Base-by-base conservation (phyloP, 2,888 invertebrate species). In the Lingula anatina region DNA sequence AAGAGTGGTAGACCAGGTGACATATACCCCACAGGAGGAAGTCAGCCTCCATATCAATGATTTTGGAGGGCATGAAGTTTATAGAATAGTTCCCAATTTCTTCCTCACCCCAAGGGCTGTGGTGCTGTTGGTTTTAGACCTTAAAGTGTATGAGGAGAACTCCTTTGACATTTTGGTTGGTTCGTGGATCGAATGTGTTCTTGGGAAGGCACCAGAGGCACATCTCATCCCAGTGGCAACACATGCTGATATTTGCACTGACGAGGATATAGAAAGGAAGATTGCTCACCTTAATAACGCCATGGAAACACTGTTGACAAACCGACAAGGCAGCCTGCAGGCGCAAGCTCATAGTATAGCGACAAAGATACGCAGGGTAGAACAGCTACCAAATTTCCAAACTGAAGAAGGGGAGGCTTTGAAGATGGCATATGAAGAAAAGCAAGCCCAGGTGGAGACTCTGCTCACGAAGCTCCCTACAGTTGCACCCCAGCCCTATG, bases 51-150 rank as follows among this genome's bases (percentile, higher is more conserved):
- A 56, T 48, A n/a, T n/a, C n/a, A n/a, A n/a, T n/a, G 70, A 70
- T 53, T 70, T 70, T 60, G 70, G 70, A 1, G 70, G 70, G 2
- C 70, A 70, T 49, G 68, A 70, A 46, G 66, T 70, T 28, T 70
- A 70, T 51, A 67, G 67, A n/a, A 68, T 68, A n/a, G 70, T 68
- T 5, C 70, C 68, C 42, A 68, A 70, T 53, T 62, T 70, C 64
- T 70, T 68, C 43, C 56, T 70, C n/a, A 66, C 70, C 0, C 64
- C 70, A 3, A 68, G 68, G 45, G 70, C 70, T 36, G 52, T 67
- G 18, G 68, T 68, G 43, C 54, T 70, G 7, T 47, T 70, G 12
- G 70, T 70, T 18, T 66, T 68, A 59, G 70, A 70, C 44, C 49
- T 67, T 21, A 61, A 50, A 23, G 57, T 57, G 39, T 70, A 66